Evolutionary conservation across 2,888 invertebrate species (phyloP), one percentile per base, ranked within the genome.

Genomic region (Xestia ashworthii): DNA sequence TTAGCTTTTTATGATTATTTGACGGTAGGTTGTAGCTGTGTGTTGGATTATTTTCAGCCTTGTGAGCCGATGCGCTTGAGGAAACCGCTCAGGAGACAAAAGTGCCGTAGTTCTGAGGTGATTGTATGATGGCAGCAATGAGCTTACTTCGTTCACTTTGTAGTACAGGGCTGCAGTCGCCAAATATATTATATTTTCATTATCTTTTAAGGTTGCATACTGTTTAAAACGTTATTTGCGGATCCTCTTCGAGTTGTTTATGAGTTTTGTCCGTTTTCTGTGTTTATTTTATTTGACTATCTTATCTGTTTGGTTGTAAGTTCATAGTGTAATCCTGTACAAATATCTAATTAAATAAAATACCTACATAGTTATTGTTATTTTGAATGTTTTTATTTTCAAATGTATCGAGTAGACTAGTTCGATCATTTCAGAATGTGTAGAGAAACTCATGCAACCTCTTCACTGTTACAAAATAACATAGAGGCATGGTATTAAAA

Each of bases 81-180:
- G 92, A 96, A 96, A 93, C 96, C 95, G 72, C 93, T 96, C 81
- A 92, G 95, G 81, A 93, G 96, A 90, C 96, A 96, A 93, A 96
- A 95, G 81, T 96, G 96, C 94, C 95, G 96, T 91, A 96, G 96
- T 89, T 96, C 96, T 78, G 96, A 96, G 96, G 96, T 96, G 95
- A 95, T 91, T 91, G 89, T 89, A 91, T 86, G 74, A 74, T 78
- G 80, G 74, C 78, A 78, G 73, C 81, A 83, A 85, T 80, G 87
- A 86, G 85, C 83, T 71, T 48, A 41, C 58, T 86, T 78, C 62
- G 68, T 75, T 75, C 11, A 73, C 74, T 41, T 76, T 62, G 67
- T 84, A 87, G 78, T 70, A 69, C 65, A 71, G 73, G 75, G 80
- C 67, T 81, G 48, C 69, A 71, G 60, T 68, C 71, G 58, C 71